A percentile compares a stretch with the other conserved stretches of the same genome.
Conservation (phyloP, 2,797 vertebrate genomes). For the Poecilia picta region DNA sequence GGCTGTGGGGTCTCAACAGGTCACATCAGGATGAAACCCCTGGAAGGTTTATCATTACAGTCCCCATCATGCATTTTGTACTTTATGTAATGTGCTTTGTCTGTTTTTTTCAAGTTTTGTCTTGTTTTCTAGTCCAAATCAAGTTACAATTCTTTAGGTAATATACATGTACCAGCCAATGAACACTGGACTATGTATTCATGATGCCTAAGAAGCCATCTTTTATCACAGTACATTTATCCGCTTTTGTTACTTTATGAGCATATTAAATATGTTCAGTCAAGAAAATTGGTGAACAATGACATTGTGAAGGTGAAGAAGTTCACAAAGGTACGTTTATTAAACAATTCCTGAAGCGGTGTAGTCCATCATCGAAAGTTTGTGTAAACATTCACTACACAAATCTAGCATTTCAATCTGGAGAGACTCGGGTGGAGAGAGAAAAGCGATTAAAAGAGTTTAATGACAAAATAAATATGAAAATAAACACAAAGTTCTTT, state of each 20-base stretch:
- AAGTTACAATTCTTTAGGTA: too few relatives aligned
- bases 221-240: neutral
- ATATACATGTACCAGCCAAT: neutral
- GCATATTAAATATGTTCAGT: neutral
- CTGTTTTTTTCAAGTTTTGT: neutral
- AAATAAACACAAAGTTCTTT: too few relatives aligned
- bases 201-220: neutral
- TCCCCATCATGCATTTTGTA: conserved; percentile 2
- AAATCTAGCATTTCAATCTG: neutral
- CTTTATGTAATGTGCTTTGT: neutral
- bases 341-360: neutral
- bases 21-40: conserved; percentile 27
- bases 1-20: conserved; percentile 28
- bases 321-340: neutral
- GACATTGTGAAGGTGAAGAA: neutral
- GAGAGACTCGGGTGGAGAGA: too few relatives aligned
- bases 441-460: too few relatives aligned
- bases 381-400: neutral
- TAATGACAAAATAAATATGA: too few relatives aligned
- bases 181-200: neutral
- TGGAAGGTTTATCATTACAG: conserved; percentile 26
- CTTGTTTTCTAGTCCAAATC: neutral
- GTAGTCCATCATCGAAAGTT: rapidly evolving
- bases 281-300: neutral
- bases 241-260: neutral